Conservation (phyloP, 64 coral and sea anemone genomes). For the Anthopleura sola region DNA sequence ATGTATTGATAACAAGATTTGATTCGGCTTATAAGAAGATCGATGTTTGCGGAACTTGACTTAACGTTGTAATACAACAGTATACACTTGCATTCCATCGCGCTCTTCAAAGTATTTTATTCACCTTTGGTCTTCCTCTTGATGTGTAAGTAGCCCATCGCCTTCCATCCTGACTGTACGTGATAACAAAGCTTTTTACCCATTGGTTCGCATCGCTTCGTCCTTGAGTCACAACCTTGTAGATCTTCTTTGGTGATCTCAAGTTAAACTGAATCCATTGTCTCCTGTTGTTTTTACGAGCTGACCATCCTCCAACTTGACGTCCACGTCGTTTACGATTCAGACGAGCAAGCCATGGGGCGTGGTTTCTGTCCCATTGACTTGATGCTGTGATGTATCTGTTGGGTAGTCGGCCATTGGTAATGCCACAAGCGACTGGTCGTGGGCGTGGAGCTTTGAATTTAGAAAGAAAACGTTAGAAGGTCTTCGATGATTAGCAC, state of each 20-base stretch:
- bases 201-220: constrained; percentile 54
- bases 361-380: constrained; percentile 27
- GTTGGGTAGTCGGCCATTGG: constrained; percentile 32
- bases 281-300: constrained; percentile 29
- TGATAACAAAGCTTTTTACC: constrained; percentile 31
- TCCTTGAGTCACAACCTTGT: constrained; percentile 45
- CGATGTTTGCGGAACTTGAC: too few relatives aligned
- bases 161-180: constrained; percentile 34
- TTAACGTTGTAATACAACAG: too few relatives aligned
- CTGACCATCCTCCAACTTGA: constrained; percentile 69
- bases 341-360: constrained; percentile 27
- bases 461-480: neutral
- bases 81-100: too few relatives aligned
- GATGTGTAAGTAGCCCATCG: constrained; percentile 33
- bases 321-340: constrained; percentile 35
- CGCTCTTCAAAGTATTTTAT: too few relatives aligned
- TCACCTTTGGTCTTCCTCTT: constrained; percentile 36
- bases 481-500: too few relatives aligned
- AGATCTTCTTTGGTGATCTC: constrained; percentile 17
- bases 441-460: neutral
- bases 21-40: too few relatives aligned
- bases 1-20: too few relatives aligned
- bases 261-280: constrained; percentile 46
- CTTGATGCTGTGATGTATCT: constrained; percentile 31
- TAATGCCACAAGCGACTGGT: constrained; percentile 20